phyloP scores from a whole-genome alignment of 2,888 invertebrate genomes.

The Eristalis tenax region DNA sequence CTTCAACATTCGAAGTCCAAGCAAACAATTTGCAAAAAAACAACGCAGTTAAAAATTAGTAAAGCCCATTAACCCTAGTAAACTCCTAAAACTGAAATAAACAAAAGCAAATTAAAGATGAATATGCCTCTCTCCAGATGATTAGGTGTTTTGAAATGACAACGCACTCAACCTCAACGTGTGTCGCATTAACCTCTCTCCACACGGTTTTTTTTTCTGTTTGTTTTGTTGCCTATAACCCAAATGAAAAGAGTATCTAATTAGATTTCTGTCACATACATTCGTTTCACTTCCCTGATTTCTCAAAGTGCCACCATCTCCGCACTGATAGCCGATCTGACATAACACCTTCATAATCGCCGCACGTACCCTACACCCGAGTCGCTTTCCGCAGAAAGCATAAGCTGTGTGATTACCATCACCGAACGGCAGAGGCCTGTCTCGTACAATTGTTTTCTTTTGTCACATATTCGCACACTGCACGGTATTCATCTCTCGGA shows the following conservation, averaged over 20 bases:
- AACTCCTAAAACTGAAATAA: neutral
- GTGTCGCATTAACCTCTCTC: neutral
- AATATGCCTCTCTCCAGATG: neutral
- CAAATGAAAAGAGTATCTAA: neutral
- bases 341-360: conserved; percentile 58
- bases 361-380: conserved; percentile 42
- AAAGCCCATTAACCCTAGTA: neutral
- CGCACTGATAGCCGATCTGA: conserved; percentile 20
- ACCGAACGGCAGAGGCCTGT: conserved; percentile 12
- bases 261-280: neutral
- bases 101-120: neutral
- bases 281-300: conserved; percentile 9
- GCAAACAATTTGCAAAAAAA: no score
- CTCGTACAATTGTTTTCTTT: conserved; percentile 37
- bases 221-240: neutral
- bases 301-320: neutral
- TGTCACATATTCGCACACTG: conserved; percentile 45
- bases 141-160: neutral
- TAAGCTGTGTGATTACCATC: conserved; percentile 31
- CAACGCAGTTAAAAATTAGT: no score
- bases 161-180: neutral
- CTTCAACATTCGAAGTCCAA: no score
- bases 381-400: conserved; percentile 59
- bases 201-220: neutral
- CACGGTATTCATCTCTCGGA: conserved; percentile 6